Percentiles rank a stretch among this genome's conserved stretches.
phyloP scores from a whole-genome alignment of 2,888 invertebrate genomes.

The Chymomyza caudatula region DNA sequence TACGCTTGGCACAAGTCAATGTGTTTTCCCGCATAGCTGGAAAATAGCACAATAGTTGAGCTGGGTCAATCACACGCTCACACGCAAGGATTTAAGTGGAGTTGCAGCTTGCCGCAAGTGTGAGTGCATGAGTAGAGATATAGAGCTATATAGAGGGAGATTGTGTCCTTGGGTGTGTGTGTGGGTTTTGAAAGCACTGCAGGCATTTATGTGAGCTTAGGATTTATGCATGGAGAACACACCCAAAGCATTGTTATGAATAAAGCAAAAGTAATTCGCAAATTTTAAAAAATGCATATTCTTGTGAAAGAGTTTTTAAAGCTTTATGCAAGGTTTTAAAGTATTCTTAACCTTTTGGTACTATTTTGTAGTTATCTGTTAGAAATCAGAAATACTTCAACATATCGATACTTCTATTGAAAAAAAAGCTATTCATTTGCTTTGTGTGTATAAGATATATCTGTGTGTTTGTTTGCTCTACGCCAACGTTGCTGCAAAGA shows the following conservation, averaged over 20 bases:
- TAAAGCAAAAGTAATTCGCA: conserved; percentile 12
- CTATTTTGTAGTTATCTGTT: no score
- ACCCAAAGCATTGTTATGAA: conserved; percentile 33
- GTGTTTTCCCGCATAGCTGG: conserved; percentile 7
- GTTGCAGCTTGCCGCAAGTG: not conserved
- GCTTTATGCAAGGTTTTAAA: no score
- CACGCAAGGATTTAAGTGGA: conserved; percentile 19
- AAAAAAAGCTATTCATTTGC: not conserved
- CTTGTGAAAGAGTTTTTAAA: no score
- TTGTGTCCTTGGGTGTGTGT: no score
- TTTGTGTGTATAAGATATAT: not conserved
- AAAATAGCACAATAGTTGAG: conserved; percentile 43
- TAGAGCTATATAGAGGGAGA: not conserved
- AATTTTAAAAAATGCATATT: no score
- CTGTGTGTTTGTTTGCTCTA: conserved; percentile 41
- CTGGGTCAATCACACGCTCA: conserved; percentile 57
- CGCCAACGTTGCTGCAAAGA: conserved; percentile 55
- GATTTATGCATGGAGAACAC: conserved; percentile 4
- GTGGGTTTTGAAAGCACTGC: not conserved
- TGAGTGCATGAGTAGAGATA: conserved; percentile 4
- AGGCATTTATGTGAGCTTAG: not conserved
- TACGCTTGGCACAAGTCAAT: not conserved
- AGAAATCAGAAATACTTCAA: no score
- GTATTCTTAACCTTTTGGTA: conserved; percentile 26
- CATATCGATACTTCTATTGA: not conserved